Base-by-base conservation (phyloP, 2,888 invertebrate species). In the Limnephilus auricula region DNA sequence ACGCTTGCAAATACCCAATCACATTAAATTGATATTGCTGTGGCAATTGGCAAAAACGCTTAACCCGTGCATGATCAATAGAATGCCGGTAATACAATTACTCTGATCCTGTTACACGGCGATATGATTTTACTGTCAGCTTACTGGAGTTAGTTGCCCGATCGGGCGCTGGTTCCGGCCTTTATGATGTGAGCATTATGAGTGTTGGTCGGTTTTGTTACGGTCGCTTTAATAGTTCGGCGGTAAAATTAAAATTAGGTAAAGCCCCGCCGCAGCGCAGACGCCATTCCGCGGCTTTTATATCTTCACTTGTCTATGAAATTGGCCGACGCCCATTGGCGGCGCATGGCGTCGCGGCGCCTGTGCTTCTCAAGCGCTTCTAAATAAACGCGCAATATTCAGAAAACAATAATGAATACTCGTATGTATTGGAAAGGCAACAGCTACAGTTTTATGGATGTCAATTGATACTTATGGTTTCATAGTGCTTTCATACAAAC, bases 221-320 rank as follows among this genome's bases (percentile, higher is more conserved):
- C 86, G 90, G 89, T 90, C 85, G 91, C 85, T 91, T 91, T 91
- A 91, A 91, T 91, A 90, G 91, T 90, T 50, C 37, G 85, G 90
- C 89, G 91, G 91, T 91, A 91, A 92, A 91, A 92, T 92, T 92
- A 92, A 92, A 92, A 92, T 92, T 92, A 91, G 91, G 91, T 89
- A 89, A 90, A 91, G 91, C 86, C 85, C 83, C 79, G 88, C 91
- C 91, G 84, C 91, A 85, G 50, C 79, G 80, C 84, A 90, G 89
- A 82, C 89, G 80, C 83, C 88, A 91, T 91, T 89, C 79, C 89
- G 88, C 78, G 89, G 90, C 90, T 91, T 90, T 92, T 89, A 91
- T 91, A 91, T 90, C 91, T 91, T 90, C 90, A 92, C 90, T 92
- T 90, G 91, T 84, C 92, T 91, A 92, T 91, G 92, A 92, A 92